Base-by-base conservation (phyloP, 2,888 invertebrate genomes). In the Ametastegia equiseti region DNA sequence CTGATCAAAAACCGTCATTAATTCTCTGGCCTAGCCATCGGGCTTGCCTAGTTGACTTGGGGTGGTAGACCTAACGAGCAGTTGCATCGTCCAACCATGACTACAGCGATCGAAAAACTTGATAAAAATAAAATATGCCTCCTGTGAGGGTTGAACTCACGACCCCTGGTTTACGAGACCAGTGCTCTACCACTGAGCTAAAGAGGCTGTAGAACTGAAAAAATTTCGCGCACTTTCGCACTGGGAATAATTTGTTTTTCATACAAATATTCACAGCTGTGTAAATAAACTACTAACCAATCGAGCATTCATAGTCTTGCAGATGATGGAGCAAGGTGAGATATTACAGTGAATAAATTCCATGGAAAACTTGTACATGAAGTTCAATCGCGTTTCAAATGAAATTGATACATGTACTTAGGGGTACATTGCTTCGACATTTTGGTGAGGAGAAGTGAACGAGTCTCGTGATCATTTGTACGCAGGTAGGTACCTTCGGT, bases 131-230 rank as follows among this genome's bases (percentile, higher is more conserved):
- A 79, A 80, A 50, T 50, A 27, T 80, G 80, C 57, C 71, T 80
- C 60, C 57, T 71, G 57, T 57, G 80, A 80, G 80, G 73, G n/a
- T 73, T 73, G 80, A 80, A 80, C 80, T 60, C 80, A 36, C 57
- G 80, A 80, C 73, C 54, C 30, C 57, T 54, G 69, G 54, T 69
- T 80, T 69, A 80, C 69, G 50, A 80, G 80, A 69, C 69, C 69
- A 65, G 80, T 80, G 50, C 69, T 67, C 67, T 67, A 50, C 67
- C 80, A 80, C 69, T 80, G 80, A 80, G 69, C 80, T 80, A 50
- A 80, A 80, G 50, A 80, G 50, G 65, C 69, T n/a, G 30, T 13
- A 33, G 45, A 80, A 11, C 69, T 36, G 9, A 13, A 19, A 45
- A 36, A 69, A 69, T 69, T 80, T 11, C 30, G 30, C 47, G 45